These are phyloP conservation scores for Ophiothrix spiculata DNA, from an alignment of 35 echinoderm and acorn worm species.

Conservation along the genomic window DNA sequence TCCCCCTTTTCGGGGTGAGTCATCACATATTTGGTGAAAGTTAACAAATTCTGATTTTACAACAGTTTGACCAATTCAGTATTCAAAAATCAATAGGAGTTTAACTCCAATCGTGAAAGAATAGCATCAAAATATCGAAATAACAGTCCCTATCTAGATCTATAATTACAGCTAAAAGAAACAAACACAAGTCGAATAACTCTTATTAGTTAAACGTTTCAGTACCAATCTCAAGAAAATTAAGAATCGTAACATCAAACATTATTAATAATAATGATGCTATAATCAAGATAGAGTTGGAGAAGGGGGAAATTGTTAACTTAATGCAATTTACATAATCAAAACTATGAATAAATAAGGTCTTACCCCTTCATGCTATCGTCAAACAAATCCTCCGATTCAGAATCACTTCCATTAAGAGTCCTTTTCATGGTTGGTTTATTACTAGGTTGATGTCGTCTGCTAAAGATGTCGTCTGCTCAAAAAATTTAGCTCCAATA, in stretches of 20 bases:
- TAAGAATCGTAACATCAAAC: background rate
- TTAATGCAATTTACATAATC: background rate
- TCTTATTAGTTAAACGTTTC: background rate
- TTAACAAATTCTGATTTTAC: too few relatives aligned
- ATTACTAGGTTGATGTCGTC: background rate
- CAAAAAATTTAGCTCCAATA: too few relatives aligned
- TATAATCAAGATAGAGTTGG: background rate
- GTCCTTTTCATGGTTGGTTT: slow-evolving; percentile 42
- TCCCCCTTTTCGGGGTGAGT: too few relatives aligned
- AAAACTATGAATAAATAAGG: background rate
- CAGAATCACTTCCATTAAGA: slow-evolving; percentile 40
- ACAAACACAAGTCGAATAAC: too few relatives aligned
- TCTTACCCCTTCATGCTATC: slow-evolving; percentile 64
- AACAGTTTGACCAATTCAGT: too few relatives aligned
- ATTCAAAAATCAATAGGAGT: too few relatives aligned
- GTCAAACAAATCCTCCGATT: slow-evolving; percentile 68
- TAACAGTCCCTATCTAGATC: too few relatives aligned
- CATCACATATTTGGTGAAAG: too few relatives aligned
- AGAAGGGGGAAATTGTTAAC: too few relatives aligned
- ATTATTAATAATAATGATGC: background rate
- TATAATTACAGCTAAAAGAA: too few relatives aligned
- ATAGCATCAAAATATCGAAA: too few relatives aligned
- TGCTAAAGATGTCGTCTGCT: background rate
- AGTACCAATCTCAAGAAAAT: background rate
- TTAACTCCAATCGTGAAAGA: too few relatives aligned